Conservation (phyloP, 2,113 vertebrate genomes). For the Hypomesus transpacificus region DNA sequence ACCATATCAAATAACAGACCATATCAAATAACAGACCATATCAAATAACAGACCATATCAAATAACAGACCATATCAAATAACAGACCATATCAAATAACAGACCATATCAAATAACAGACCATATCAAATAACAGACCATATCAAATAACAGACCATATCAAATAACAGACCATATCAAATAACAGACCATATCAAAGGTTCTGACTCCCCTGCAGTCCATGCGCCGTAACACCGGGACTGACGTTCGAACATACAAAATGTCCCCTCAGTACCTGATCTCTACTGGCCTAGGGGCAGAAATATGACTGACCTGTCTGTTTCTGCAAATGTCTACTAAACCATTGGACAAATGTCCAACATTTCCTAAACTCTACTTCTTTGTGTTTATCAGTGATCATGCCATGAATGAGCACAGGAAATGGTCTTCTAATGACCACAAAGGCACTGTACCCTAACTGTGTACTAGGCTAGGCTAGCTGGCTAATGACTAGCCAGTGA, state of each 20-base stretch:
- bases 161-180: too few relatives aligned
- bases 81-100: too few relatives aligned
- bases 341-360: constrained; percentile 26
- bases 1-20: too few relatives aligned
- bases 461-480: constrained; percentile 12
- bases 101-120: too few relatives aligned
- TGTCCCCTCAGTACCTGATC: constrained; percentile 25
- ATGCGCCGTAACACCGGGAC: too few relatives aligned
- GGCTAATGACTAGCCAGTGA: constrained; percentile 65
- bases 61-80: too few relatives aligned
- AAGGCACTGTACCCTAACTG: constrained; percentile 58
- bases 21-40: too few relatives aligned
- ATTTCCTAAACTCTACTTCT: not conserved
- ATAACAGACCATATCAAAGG: too few relatives aligned
- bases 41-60: too few relatives aligned
- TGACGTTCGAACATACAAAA: constrained; percentile 19
- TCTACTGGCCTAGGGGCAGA: not conserved
- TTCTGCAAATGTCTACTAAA: constrained; percentile 2
- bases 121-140: too few relatives aligned
- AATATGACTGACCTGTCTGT: not conserved
- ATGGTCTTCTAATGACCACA: constrained; percentile 62
- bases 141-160: too few relatives aligned
- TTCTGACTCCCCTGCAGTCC: too few relatives aligned
- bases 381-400: constrained; percentile 59
- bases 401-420: constrained; percentile 57